These are phyloP conservation scores for Syrmaticus mikado DNA, from an alignment of 2,113 vertebrate genomes.

Conservation along the genomic window DNA sequence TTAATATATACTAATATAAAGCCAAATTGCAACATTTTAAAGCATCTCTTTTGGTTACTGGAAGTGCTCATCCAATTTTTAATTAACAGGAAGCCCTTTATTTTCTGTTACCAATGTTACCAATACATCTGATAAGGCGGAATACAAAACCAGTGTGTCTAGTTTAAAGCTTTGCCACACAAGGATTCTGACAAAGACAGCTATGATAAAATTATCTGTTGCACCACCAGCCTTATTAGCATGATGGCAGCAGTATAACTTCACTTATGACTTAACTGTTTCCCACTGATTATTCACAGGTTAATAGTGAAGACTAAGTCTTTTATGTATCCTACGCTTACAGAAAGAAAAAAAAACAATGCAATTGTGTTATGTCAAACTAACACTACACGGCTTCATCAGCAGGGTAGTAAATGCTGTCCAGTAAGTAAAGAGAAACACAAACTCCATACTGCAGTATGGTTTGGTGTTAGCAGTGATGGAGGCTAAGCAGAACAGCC, in stretches of 20 bases:
- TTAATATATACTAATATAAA: background rate
- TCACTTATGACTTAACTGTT: conserved; percentile 48
- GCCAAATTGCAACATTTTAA: background rate
- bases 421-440: conserved; percentile 17
- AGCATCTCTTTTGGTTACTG: background rate
- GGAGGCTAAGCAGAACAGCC: conserved; percentile 38
- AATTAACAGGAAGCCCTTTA: background rate
- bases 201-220: background rate
- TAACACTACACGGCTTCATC: conserved; percentile 15
- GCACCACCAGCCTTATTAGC: background rate
- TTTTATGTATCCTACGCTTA: conserved; percentile 6
- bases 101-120: background rate
- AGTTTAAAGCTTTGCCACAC: background rate
- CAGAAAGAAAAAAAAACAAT: background rate
- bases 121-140: background rate
- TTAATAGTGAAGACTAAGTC: conserved; percentile 24
- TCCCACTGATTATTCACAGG: conserved; percentile 55
- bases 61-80: background rate
- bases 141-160: background rate
- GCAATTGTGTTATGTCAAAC: conserved; percentile 25
- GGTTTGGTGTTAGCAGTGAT: conserved; percentile 27
- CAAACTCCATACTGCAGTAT: background rate
- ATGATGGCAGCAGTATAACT: conserved; percentile 15
- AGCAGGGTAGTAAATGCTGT: background rate
- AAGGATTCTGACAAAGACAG: background rate